Evolutionary conservation across 2,797 vertebrate species (phyloP), one percentile per base, ranked within the genome.

Genomic region (Rallus crepitans): DNA sequence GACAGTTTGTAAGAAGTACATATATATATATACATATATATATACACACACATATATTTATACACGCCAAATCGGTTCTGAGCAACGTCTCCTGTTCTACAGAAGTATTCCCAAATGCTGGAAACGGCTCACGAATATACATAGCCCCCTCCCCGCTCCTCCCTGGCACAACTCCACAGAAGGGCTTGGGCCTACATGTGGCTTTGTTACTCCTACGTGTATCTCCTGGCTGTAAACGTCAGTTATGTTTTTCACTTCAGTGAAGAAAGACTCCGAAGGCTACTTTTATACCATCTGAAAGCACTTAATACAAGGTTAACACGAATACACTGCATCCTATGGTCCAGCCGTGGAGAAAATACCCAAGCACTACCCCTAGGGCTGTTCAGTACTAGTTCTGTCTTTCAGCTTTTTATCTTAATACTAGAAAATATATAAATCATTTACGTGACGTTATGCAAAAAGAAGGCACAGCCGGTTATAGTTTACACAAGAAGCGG

Each of bases 401-500:
- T 98, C 98, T 97, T 98, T 98, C 96, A 98, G 98, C 97, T 93
- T 97, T 96, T 97, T 94, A 73, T 97, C 97, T 97, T 98, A 98
- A 98, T 98, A 98, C 98, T 98, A 98, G 97, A 98, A 98, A 98
- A 98, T 98, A 98, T 98, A 98, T 97, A 98, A 98, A 98, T 98
- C 98, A 99, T 99, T 98, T 99, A 98, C 98, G 98, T 98, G 98
- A 98, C 97, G 96, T 98, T 98, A 98, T 98, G 98, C 97, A 98
- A 98, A 45, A 98, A 97, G 96, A 99, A 99, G 99, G 99, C 99
- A 99, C 99, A 98, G 98, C 98, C 98, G 98, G 99, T 98, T 98
- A 98, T 98, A 98, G 97, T 97, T 97, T 98, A 97, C 96, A 97
- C 94, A 98, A 98, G 98, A 98, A 98, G 98, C 98, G 98, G 97